These are phyloP conservation scores for Hirtodrosophila trivittata DNA, from an alignment of 2,888 invertebrate species.

Conservation along the genomic window DNA sequence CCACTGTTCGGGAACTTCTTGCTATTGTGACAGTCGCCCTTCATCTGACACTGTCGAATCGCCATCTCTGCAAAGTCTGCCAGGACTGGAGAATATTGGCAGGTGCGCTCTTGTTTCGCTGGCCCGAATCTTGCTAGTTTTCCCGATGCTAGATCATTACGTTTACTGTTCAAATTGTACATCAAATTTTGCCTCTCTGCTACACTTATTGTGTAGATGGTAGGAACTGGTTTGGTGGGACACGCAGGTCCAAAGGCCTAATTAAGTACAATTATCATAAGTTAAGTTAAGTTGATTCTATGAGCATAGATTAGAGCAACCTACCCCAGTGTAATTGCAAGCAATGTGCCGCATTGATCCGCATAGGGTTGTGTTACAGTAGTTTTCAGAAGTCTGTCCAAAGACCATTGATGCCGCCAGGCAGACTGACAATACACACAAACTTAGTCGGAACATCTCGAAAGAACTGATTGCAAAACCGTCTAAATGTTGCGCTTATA, in stretches of 20 bases:
- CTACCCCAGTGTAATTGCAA: slow-evolving; percentile 51
- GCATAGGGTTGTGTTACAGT: slow-evolving; percentile 44
- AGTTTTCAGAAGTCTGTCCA: slow-evolving; percentile 26
- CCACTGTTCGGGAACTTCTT: slow-evolving; percentile 38
- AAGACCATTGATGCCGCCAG: slow-evolving; percentile 5
- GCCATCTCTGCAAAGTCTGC: slow-evolving; percentile 48
- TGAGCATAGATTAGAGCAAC: slow-evolving; percentile 6
- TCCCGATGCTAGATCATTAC: not conserved
- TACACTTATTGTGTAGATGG: not conserved
- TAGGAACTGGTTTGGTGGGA: slow-evolving; percentile 42
- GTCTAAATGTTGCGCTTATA: slow-evolving; percentile 20
- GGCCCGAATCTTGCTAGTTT: slow-evolving; percentile 2
- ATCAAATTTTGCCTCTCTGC: too few relatives aligned
- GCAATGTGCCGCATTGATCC: slow-evolving; percentile 41
- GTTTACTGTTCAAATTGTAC: too few relatives aligned
- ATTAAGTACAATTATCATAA: not conserved
- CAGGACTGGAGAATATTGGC: slow-evolving; percentile 47
- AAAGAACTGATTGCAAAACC: not conserved
- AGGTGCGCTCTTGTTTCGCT: slow-evolving; percentile 57
- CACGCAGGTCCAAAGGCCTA: slow-evolving; percentile 36
- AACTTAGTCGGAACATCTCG: slow-evolving; percentile 37
- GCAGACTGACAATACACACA: slow-evolving; percentile 15
- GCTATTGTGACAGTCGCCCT: slow-evolving; percentile 57
- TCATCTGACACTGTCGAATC: slow-evolving; percentile 46
- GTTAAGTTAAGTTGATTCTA: not conserved